These are phyloP conservation scores for Rhizomys pruinosus DNA, from an alignment of 2,113 vertebrate species.

Conservation along the genomic window DNA sequence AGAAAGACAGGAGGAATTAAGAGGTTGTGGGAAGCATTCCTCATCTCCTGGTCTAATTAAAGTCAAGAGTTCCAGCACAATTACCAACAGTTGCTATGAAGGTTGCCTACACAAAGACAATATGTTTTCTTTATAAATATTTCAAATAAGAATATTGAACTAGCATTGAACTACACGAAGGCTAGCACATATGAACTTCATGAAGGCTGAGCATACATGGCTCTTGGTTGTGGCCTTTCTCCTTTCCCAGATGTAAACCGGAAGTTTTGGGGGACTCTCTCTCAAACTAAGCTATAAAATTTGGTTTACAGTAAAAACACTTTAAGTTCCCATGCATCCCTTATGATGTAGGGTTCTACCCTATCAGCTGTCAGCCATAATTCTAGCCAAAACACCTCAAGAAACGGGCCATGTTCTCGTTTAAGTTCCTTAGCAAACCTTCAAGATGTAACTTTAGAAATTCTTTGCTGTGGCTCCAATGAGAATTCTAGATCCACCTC, in stretches of 20 bases:
- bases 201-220: not conserved
- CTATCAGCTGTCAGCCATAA: not conserved
- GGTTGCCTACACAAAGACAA: not conserved
- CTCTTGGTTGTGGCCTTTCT: not conserved
- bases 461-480: not conserved
- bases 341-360: not conserved
- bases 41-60: not conserved
- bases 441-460: not conserved
- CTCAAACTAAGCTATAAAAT: not conserved
- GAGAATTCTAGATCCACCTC: not conserved
- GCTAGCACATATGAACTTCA: not conserved
- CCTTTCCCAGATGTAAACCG: not conserved
- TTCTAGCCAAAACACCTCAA: not conserved
- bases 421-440: not conserved
- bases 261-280: not conserved
- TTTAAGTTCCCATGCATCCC: not conserved
- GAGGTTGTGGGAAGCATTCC: not conserved
- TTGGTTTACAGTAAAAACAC: not conserved
- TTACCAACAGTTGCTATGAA: not conserved
- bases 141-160: not conserved
- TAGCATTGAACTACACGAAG: not conserved
- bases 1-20: not conserved
- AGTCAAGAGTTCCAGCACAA: not conserved
- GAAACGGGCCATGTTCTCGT: not conserved
- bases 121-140: not conserved